These are phyloP conservation scores for Tichodroma muraria DNA, from an alignment of 2,113 vertebrate species.

Conservation along the genomic window DNA sequence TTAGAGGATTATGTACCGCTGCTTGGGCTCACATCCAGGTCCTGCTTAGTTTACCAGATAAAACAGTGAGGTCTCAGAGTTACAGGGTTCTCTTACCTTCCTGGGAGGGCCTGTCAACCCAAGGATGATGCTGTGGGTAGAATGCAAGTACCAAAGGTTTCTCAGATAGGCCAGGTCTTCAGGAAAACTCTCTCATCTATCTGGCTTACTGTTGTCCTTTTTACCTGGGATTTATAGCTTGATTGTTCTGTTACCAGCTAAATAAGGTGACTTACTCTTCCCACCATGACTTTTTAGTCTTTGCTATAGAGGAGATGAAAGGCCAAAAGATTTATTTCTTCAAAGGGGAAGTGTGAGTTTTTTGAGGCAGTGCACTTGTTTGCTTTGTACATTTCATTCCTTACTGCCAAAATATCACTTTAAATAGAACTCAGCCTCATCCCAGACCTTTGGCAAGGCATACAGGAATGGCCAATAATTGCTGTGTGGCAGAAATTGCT, in stretches of 20 bases:
- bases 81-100: not conserved
- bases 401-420: not conserved
- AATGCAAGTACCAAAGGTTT: not conserved
- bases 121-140: not conserved
- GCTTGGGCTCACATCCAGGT: not conserved
- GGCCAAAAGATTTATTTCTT: not conserved
- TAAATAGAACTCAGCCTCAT: not conserved
- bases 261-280: not conserved
- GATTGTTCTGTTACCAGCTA: not conserved
- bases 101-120: not conserved
- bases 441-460: not conserved
- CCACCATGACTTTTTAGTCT: not conserved
- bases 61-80: not conserved
- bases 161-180: not conserved
- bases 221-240: not conserved
- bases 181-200: not conserved
- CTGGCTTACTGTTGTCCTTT: not conserved
- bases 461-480: not conserved
- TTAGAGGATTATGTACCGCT: not conserved
- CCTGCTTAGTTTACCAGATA: not conserved
- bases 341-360: not conserved
- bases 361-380: not conserved
- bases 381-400: not conserved
- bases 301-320: not conserved
- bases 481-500: not conserved